phyloP scores from a whole-genome alignment of 1,140 invertebrate species.

The Pollicipes pollicipes region DNA sequence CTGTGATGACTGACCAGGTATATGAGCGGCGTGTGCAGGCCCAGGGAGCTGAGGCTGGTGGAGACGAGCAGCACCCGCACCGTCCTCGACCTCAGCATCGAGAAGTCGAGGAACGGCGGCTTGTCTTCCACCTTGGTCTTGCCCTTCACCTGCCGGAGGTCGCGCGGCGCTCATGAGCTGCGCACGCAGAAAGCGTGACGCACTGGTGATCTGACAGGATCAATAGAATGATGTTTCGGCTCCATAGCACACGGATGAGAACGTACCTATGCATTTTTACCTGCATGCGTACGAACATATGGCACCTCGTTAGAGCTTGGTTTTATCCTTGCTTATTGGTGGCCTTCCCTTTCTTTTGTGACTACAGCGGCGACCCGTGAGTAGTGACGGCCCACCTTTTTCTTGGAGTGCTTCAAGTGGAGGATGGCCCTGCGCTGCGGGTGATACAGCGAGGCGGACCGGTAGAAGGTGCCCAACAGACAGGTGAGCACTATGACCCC shows the following conservation, averaged over 20 bases:
- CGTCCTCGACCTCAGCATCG: conserved; percentile 60
- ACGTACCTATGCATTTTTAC: too few relatives aligned
- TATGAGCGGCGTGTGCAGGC: conserved; percentile 69
- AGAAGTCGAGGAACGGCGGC: conserved; percentile 66
- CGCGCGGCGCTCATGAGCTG: too few relatives aligned
- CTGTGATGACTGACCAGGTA: conserved; percentile 52
- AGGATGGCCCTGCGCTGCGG: conserved; percentile 67
- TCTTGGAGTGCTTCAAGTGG: conserved; percentile 72
- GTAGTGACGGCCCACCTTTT: conserved; percentile 32
- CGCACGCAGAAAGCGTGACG: too few relatives aligned
- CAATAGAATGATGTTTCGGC: too few relatives aligned
- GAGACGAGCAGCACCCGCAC: conserved; percentile 60
- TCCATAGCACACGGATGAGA: too few relatives aligned
- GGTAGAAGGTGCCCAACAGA: conserved; percentile 66
- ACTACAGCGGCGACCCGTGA: too few relatives aligned
- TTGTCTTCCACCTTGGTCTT: conserved; percentile 39
- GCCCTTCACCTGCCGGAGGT: conserved; percentile 27
- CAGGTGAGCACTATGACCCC: conserved; percentile 66
- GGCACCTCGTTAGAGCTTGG: too few relatives aligned
- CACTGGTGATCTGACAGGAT: too few relatives aligned
- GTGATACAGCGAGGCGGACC: conserved; percentile 71
- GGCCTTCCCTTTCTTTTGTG: too few relatives aligned
- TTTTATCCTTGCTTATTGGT: too few relatives aligned
- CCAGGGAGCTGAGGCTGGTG: conserved; percentile 52
- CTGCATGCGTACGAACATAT: too few relatives aligned